phyloP scores from a whole-genome alignment of 2,797 vertebrate genomes.

The Gallinago stenura region DNA sequence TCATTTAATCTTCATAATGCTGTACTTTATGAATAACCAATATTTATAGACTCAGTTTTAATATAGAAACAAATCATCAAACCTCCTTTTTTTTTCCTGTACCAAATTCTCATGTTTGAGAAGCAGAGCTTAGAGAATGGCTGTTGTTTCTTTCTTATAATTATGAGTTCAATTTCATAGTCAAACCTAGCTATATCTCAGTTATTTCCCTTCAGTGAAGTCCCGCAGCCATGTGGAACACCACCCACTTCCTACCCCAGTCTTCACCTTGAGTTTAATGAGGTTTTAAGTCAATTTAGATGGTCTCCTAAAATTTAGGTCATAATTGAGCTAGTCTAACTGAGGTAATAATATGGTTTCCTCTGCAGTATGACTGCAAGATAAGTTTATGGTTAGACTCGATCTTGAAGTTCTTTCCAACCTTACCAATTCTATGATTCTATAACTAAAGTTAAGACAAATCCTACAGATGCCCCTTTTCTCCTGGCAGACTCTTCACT shows the following conservation, averaged over 20 bases:
- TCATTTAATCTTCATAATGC: background rate
- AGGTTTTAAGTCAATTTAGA: background rate
- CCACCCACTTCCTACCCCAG: rapidly evolving
- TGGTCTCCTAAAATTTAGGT: background rate
- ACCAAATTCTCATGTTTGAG: background rate
- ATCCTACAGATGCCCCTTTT: background rate
- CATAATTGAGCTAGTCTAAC: background rate
- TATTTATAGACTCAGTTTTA: background rate
- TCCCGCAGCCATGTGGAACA: background rate
- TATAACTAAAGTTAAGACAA: background rate
- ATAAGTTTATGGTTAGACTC: background rate
- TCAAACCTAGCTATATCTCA: background rate
- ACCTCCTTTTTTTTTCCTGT: background rate
- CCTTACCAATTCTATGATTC: background rate
- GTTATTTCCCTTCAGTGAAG: background rate
- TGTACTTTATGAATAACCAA: background rate
- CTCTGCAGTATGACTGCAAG: background rate
- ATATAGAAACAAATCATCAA: background rate
- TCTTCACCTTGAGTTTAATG: background rate
- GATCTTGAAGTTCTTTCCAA: background rate
- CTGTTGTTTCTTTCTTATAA: background rate
- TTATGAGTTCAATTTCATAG: background rate
- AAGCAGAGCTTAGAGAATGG: background rate
- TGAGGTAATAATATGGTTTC: background rate
- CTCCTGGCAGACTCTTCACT: background rate